phyloP scores from a whole-genome alignment of 1,140 invertebrate genomes.

The Saccostrea echinata region DNA sequence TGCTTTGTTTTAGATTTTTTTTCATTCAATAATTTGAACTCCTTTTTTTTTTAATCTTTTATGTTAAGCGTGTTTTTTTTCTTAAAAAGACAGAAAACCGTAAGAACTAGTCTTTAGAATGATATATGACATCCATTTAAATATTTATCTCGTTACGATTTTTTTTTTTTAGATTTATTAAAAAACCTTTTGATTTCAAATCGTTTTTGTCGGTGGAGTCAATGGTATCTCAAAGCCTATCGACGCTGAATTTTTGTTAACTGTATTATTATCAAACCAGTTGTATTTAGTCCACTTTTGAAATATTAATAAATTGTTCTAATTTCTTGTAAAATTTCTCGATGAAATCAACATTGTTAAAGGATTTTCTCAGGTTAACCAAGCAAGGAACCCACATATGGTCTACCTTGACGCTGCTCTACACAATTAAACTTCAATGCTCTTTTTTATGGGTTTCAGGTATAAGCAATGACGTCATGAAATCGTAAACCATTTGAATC shows the following conservation, averaged over 20 bases:
- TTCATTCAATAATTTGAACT: background rate
- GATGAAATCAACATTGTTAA: background rate
- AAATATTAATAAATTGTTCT: background rate
- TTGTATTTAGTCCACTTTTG: background rate
- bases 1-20: background rate
- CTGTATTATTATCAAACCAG: background rate
- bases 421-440: background rate
- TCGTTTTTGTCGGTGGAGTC: background rate
- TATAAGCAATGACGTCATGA: constrained; percentile 13
- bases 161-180: background rate
- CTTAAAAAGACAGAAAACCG: background rate
- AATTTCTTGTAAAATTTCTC: background rate
- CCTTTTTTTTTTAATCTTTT: background rate
- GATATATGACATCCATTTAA: constrained; percentile 10
- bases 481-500: background rate
- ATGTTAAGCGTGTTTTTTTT: background rate
- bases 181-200: background rate
- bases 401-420: background rate
- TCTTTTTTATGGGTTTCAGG: background rate
- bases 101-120: background rate
- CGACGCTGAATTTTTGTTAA: background rate
- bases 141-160: constrained; percentile 25
- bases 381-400: background rate
- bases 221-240: constrained; percentile 7
- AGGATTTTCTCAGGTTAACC: background rate